phyloP scores from a whole-genome alignment of 2,888 invertebrate genomes.

The Melanostoma mellinum region DNA sequence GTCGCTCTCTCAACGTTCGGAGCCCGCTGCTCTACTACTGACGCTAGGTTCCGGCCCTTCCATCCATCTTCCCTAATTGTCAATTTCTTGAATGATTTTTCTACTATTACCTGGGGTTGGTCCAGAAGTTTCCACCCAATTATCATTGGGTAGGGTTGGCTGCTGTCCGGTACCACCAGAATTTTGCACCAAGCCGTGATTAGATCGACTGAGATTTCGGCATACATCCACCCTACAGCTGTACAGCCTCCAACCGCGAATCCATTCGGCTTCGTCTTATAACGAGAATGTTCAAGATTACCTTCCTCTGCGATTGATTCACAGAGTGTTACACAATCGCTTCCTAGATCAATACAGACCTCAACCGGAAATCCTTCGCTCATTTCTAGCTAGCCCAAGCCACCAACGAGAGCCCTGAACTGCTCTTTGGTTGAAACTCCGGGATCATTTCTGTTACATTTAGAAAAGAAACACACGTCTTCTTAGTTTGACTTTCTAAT shows the following conservation, averaged over 20 bases:
- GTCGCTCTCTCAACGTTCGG: not conserved
- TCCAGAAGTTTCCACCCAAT: no score
- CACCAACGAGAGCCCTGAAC: not conserved
- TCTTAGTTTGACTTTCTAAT: no score
- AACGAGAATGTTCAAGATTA: not conserved
- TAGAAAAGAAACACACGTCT: no score
- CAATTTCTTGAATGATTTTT: no score
- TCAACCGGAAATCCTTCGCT: not conserved
- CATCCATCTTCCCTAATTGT: no score
- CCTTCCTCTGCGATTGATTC: not conserved
- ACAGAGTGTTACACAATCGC: slow-evolving; percentile 8
- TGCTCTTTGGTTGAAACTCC: not conserved
- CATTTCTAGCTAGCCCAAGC: not conserved
- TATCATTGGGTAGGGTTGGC: no score
- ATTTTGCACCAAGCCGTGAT: slow-evolving; percentile 11
- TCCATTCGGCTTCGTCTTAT: slow-evolving; percentile 1
- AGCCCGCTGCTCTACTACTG: no score
- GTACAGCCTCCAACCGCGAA: slow-evolving; percentile 27
- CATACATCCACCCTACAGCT: slow-evolving; percentile 12
- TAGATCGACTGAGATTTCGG: slow-evolving; percentile 18
- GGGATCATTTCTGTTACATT: not conserved
- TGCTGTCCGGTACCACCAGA: no score
- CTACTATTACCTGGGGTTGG: no score
- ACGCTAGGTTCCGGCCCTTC: no score
- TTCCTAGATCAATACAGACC: not conserved